Base-by-base conservation (phyloP, 2,888 invertebrate species). In the Heliconius ismenius region DNA sequence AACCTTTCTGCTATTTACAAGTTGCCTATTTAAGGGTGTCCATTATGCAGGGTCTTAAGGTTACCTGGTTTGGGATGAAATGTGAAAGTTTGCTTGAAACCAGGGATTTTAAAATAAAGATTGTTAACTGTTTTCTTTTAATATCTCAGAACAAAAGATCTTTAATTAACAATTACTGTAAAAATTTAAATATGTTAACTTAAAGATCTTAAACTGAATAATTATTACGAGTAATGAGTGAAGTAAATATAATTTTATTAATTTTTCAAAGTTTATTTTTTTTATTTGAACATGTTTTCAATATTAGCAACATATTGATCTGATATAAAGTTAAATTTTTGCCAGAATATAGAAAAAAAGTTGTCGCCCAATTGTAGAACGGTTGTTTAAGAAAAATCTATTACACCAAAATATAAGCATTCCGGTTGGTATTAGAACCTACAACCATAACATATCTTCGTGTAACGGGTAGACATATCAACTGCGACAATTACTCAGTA, bases 11-110 rank as follows among this genome's bases (percentile, higher is more conserved):
- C 62, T 62, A 62, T 73, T 73, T 60, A 64, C 58, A 75, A 74
- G 76, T 75, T 62, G 76, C 64, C 80, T 74, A 76, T 78, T 76
- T 76, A 74, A 69, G 74, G 72, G 43, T 60, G 60, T 39, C 76
- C 76, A 81, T 80, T 79, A 76, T 79, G 75, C 58, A 78, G 67
- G 77, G 70, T 63, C 76, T 78, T 75, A 79, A 74, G 74, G 77
- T 79, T 81, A 81, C 81, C 81, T 81, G 81, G 54, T 58, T 75
- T 73, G 69, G 76, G 78, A 65, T 74, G 60, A 73, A 72, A 78
- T 76, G 77, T 74, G 79, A 77, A 81, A 81, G 81, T 77, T 72
- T 39, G 77, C 58, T 72, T 68, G 54, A 64, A 26, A 43, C 49
- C 49, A 72, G 43, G 70, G 24, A 77, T 75, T 75, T 73, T 63